Base-by-base conservation (phyloP, 2,797 vertebrate species). In the Anolis apletophallus region DNA sequence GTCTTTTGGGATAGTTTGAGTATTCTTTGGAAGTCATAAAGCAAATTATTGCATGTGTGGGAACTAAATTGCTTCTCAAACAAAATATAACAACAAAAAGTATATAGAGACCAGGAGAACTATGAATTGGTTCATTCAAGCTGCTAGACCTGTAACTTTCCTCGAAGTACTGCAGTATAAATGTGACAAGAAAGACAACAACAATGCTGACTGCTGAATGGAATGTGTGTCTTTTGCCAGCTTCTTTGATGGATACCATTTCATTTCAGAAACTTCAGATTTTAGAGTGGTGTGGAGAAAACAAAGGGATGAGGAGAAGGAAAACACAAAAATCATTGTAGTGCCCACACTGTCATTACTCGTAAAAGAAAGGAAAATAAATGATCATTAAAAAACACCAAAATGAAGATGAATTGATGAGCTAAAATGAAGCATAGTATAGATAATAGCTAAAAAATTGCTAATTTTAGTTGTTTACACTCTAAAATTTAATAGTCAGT, bases 1-100 rank as follows among this genome's bases (percentile, higher is more conserved):
- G 7, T 16, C 14, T 79, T 10, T 90, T 92, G 71, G 89, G 73
- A 54, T 34, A 89, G 59, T 46, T 84, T 55, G 80, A 16, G 64
- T 69, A 26, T 34, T 55, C 21, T 75, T 83, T 74, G 87, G 69
- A 88, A 83, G 26, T 79, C 21, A 21, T 7, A 80, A 12, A 72
- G 77, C 50, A 0, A 2, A 12, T 79, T 86, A 34, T 87, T 87
- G 69, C 85, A 83, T 0, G 0, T 87, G 68, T 10, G 46, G 29
- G 23, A 54, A 89, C 80, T 52, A 86, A 89, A 16, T 1, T 79
- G 85, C 55, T 5, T 0, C 61, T 72, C 83, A 83, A 50, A 84
- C 26, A 16, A n/a, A 46, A 59, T 23, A 54, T 23, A 71, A 40
- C 16, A 46, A 40, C 72, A 0, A 29, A 84, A 21, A 34, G 32